Conservation (phyloP, 2,888 invertebrate species). For the Thereva unica region DNA sequence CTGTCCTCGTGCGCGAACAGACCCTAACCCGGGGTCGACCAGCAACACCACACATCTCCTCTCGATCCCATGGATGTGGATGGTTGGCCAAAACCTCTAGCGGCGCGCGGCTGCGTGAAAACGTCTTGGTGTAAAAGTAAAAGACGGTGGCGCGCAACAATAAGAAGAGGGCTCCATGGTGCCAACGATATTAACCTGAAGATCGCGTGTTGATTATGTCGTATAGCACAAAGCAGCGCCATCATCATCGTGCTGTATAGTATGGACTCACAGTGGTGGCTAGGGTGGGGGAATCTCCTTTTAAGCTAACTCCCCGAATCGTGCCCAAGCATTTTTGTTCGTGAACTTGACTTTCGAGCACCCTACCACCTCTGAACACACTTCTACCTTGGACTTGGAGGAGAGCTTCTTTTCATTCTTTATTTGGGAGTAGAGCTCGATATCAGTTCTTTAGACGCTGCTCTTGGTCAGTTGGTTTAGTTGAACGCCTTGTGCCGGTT, state of each 20-base stretch:
- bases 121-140: neutral
- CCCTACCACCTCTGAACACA: conserved; percentile 8
- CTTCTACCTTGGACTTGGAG: no score
- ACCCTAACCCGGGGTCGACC: no score
- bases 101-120: neutral
- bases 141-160: conserved; percentile 15
- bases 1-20: no score
- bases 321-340: conserved; percentile 53
- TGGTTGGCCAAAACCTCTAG: neutral
- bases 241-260: conserved; percentile 21
- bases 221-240: conserved; percentile 20
- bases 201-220: conserved; percentile 35
- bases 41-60: no score
- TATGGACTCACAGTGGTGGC: conserved; percentile 9
- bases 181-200: conserved; percentile 25
- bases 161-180: conserved; percentile 1
- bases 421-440: no score
- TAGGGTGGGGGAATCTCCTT: conserved; percentile 50
- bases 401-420: no score
- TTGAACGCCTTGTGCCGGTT: no score
- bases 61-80: no score
- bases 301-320: conserved; percentile 52
- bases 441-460: no score
- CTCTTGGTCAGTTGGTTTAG: no score
- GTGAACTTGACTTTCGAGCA: conserved; percentile 54